These are phyloP conservation scores for Drepana arcuata DNA, from an alignment of 1,140 invertebrate species.

Conservation along the genomic window DNA sequence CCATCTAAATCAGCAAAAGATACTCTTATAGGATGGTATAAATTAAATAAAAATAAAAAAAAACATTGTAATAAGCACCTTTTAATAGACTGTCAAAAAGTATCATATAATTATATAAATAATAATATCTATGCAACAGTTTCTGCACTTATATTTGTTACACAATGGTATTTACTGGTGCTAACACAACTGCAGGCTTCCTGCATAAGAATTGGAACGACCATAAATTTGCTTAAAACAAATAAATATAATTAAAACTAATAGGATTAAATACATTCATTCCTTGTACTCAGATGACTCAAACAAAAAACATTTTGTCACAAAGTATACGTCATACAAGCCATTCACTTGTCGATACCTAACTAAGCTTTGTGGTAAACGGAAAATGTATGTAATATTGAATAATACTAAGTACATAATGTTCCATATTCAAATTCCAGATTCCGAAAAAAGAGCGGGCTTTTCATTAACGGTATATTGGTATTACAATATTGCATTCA, in stretches of 20 bases:
- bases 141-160: slow-evolving; percentile 21
- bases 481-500: too few species aligned
- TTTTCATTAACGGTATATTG: too few species aligned
- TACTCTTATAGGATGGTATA: too few species aligned
- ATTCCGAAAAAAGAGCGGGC: too few species aligned
- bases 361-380: too few species aligned
- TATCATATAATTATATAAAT: too few species aligned
- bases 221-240: slow-evolving; percentile 40
- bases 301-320: too few species aligned
- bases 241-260: slow-evolving; percentile 59
- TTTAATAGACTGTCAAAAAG: slow-evolving; percentile 65
- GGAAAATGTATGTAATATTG: too few species aligned
- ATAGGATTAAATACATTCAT: slow-evolving; percentile 67
- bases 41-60: slow-evolving; percentile 23
- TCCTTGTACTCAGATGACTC: slow-evolving; percentile 44
- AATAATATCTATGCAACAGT: slow-evolving; percentile 48
- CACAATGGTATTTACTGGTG: slow-evolving; percentile 28
- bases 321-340: too few species aligned
- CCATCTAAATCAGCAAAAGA: too few species aligned
- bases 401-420: too few species aligned
- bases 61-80: slow-evolving; percentile 52
- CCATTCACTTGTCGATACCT: slow-evolving; percentile 46
- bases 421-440: too few species aligned
- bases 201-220: slow-evolving; percentile 29
- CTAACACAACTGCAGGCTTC: slow-evolving; percentile 34